A percentile compares a stretch with the other conserved stretches of the same genome.
Conservation (phyloP, 2,888 invertebrate genomes). For the Lampropteryx suffumata region DNA sequence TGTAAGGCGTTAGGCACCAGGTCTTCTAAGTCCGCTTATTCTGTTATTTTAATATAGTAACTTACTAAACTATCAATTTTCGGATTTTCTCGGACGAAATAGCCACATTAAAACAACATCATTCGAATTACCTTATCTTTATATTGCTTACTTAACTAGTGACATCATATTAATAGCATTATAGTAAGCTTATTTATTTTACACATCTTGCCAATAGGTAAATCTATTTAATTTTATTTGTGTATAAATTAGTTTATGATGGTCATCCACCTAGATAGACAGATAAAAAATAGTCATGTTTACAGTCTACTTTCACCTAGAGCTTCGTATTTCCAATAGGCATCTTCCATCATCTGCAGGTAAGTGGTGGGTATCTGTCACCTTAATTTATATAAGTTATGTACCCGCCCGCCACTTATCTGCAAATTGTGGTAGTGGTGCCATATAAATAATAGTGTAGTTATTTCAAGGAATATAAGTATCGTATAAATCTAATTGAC, state of each 20-base stretch:
- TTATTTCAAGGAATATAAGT: slow-evolving; percentile 78
- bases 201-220: slow-evolving; percentile 81
- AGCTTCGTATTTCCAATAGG: slow-evolving; percentile 57
- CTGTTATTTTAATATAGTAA: too few relatives aligned
- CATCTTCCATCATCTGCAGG: slow-evolving; percentile 1
- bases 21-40: too few relatives aligned
- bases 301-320: slow-evolving; percentile 77
- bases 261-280: slow-evolving; percentile 80
- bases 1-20: too few relatives aligned
- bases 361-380: not conserved
- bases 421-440: slow-evolving; percentile 1
- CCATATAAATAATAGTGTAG: slow-evolving; percentile 49
- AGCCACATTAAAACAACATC: slow-evolving; percentile 61
- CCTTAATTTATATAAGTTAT: not conserved
- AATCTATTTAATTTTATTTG: slow-evolving; percentile 75
- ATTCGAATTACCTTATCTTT: slow-evolving; percentile 78
- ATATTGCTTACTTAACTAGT: slow-evolving; percentile 83
- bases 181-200: slow-evolving; percentile 82
- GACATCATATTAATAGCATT: slow-evolving; percentile 82
- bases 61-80: too few relatives aligned
- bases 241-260: slow-evolving; percentile 82
- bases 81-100: too few relatives aligned
- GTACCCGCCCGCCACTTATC: not conserved
- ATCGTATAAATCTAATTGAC: slow-evolving; percentile 77
- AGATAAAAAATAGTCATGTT: slow-evolving; percentile 79